Conservation (phyloP, 2,797 vertebrate species). For the Premnoplex brunnescens region DNA sequence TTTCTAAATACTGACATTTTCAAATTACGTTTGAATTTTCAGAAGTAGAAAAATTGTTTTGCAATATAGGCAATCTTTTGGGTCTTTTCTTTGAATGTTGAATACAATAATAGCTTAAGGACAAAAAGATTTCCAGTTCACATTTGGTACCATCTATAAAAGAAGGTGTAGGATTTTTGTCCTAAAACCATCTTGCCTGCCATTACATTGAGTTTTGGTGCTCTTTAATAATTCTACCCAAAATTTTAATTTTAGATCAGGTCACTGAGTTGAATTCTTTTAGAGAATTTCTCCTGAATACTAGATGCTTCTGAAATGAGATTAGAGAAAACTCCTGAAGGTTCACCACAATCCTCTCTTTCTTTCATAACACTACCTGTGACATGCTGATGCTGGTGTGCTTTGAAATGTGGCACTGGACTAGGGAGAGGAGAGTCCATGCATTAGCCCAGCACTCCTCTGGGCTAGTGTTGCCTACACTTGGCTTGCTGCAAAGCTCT, state of each 20-base stretch:
- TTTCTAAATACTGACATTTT: not conserved
- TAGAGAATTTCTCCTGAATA: not conserved
- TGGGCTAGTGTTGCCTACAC: not conserved
- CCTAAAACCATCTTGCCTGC: not conserved
- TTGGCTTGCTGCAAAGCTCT: not conserved
- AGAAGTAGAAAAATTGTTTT: not conserved
- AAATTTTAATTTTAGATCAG: not conserved
- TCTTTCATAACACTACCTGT: not conserved
- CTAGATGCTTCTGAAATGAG: not conserved
- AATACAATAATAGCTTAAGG: not conserved
- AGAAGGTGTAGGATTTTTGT: not conserved
- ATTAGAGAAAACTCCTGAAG: not conserved
- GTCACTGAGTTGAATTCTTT: not conserved
- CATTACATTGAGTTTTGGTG: not conserved
- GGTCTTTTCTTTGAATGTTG: not conserved
- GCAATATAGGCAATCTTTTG: not conserved
- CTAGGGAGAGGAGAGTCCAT: not conserved
- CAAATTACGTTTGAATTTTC: constrained; percentile 1
- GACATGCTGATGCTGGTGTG: not conserved
- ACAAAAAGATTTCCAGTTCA: not conserved
- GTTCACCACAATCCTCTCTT: not conserved
- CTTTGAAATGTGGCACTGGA: not conserved
- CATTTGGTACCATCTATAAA: not conserved
- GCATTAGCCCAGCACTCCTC: not conserved
- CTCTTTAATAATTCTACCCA: not conserved